phyloP scores from a whole-genome alignment of 2,888 invertebrate genomes.

The Melipona beecheii region DNA sequence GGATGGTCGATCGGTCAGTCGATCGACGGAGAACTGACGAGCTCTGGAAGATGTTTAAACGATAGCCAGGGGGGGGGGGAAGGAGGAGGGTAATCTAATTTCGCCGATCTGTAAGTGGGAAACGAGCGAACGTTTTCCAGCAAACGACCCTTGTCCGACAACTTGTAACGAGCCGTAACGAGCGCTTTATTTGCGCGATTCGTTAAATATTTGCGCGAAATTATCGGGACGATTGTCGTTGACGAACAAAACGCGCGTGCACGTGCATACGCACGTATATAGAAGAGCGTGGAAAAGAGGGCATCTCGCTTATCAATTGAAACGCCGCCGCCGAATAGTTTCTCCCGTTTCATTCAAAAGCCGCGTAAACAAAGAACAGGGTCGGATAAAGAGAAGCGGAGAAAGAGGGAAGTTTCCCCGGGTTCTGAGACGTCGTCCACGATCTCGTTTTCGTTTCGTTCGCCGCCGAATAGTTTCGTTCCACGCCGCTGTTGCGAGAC shows the following conservation, averaged over 20 bases:
- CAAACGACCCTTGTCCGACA: conserved; percentile 4
- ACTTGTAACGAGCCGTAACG: conserved; percentile 36
- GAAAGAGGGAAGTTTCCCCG: conserved; percentile 43
- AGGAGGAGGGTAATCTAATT: not conserved
- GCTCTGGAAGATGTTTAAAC: conserved; percentile 1
- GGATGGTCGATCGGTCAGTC: not conserved
- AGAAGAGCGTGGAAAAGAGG: not conserved
- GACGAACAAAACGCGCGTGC: conserved; percentile 1
- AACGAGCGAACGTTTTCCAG: not conserved
- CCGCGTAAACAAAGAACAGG: conserved; percentile 47
- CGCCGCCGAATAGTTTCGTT: too few relatives aligned
- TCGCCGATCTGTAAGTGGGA: not conserved
- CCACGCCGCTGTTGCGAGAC: too few relatives aligned
- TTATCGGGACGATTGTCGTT: conserved; percentile 21
- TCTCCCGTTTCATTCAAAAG: conserved; percentile 40
- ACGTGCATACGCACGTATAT: not conserved
- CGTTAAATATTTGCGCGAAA: conserved; percentile 62
- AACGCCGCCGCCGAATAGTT: conserved; percentile 37
- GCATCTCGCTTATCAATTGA: conserved; percentile 59
- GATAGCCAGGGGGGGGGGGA: not conserved
- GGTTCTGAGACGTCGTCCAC: conserved; percentile 24
- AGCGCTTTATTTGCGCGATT: conserved; percentile 37
- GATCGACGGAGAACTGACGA: not conserved
- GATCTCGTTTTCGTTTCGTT: conserved; percentile 64
- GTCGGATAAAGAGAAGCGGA: not conserved